Conservation (phyloP, 2,113 vertebrate genomes). For the Vanacampus margaritifer region DNA sequence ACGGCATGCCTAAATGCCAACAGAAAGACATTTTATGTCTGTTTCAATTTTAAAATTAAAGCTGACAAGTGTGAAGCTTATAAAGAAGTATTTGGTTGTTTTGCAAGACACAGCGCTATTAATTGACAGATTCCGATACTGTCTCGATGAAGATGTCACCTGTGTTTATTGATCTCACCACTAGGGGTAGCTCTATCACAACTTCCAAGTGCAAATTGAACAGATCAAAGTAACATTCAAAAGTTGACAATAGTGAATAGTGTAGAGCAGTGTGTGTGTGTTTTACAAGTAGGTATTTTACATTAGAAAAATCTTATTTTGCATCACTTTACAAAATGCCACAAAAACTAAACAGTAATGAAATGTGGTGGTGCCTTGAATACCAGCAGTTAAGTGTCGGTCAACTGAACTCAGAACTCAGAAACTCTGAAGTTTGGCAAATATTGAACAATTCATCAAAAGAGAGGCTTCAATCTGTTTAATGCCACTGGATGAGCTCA, state of each 20-base stretch:
- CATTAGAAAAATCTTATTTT: too few relatives aligned
- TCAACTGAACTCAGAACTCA: too few relatives aligned
- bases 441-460: too few relatives aligned
- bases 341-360: too few relatives aligned
- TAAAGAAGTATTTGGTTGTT: neutral
- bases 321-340: too few relatives aligned
- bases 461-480: too few relatives aligned
- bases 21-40: constrained; percentile 27
- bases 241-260: neutral
- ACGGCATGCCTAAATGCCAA: neutral
- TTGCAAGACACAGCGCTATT: neutral
- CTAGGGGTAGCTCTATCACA: constrained; percentile 38
- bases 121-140: neutral
- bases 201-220: neutral
- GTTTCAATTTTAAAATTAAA: neutral
- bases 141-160: neutral
- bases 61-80: neutral
- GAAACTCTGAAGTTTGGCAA: too few relatives aligned
- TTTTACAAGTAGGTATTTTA: too few relatives aligned
- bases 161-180: constrained; percentile 10
- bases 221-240: neutral
- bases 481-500: too few relatives aligned
- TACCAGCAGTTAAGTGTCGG: too few relatives aligned
- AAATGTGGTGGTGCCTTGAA: too few relatives aligned
- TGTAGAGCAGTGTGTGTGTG: too few relatives aligned